Conservation (phyloP, 2,113 vertebrate genomes). For the Atlantisia rogersi region DNA sequence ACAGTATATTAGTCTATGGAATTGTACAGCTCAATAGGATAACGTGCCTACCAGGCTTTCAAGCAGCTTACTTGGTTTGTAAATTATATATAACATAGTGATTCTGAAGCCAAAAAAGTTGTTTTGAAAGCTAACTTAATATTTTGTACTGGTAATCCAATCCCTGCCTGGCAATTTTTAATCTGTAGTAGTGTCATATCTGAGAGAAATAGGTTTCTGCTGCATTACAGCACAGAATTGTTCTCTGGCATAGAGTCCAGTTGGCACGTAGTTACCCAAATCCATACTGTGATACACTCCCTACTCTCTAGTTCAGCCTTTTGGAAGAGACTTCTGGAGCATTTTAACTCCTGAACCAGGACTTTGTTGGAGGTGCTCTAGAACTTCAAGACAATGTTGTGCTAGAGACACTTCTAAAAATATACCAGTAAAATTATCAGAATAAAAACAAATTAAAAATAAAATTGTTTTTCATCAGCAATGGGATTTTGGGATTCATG, state of each 20-base stretch:
- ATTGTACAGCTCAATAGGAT: background rate
- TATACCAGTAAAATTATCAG: background rate
- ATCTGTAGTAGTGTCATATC: background rate
- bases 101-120: background rate
- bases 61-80: background rate
- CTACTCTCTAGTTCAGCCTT: background rate
- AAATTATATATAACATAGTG: background rate
- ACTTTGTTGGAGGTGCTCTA: background rate
- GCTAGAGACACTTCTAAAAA: background rate
- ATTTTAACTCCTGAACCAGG: background rate
- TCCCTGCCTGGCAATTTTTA: background rate
- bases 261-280: background rate
- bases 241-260: background rate
- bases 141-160: background rate
- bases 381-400: background rate
- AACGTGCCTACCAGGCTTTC: background rate
- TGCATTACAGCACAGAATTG: background rate
- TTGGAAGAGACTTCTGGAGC: background rate
- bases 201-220: background rate
- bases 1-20: background rate
- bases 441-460: conserved; percentile 12
- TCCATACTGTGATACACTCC: background rate
- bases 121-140: background rate
- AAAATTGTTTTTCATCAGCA: background rate
- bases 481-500: background rate